Percentiles rank a stretch among this genome's conserved stretches.
Evolutionary conservation across 2,888 invertebrate genomes (phyloP).

Genomic region (Nycteola revayana): DNA sequence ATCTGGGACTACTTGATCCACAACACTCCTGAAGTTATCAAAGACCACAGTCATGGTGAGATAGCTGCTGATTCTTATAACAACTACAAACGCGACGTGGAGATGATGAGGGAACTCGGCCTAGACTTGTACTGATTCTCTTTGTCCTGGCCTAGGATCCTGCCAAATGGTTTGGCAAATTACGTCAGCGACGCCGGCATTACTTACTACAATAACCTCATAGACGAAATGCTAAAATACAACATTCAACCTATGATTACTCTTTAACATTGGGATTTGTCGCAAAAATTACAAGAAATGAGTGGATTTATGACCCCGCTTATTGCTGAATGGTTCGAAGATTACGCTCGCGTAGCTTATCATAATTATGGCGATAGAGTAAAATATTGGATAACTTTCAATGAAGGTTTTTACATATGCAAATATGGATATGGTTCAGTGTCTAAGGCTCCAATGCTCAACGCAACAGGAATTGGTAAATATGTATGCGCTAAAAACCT

Average conservation of each 20-base stretch:
- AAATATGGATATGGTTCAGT: conserved; percentile 61
- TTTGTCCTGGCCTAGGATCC: conserved; percentile 83
- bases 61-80: conserved; percentile 82
- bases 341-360: conserved; percentile 66
- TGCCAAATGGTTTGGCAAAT: conserved; percentile 78
- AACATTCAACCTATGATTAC: conserved; percentile 83
- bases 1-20: conserved; percentile 53
- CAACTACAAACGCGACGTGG: conserved; percentile 78
- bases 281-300: conserved; percentile 71
- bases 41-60: conserved; percentile 73
- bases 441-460: conserved; percentile 49
- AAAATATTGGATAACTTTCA: conserved; percentile 81
- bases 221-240: conserved; percentile 81
- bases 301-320: conserved; percentile 74
- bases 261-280: conserved; percentile 79
- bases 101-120: conserved; percentile 63
- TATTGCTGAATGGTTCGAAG: conserved; percentile 64
- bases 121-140: conserved; percentile 78
- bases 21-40: conserved; percentile 36
- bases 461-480: conserved; percentile 65
- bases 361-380: conserved; percentile 71
- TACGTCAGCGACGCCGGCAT: conserved; percentile 81
- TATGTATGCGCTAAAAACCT: conserved; percentile 74
- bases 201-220: conserved; percentile 83
- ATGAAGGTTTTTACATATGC: conserved; percentile 71